Percentiles rank a stretch among this genome's conserved stretches.
These are phyloP conservation scores for Trichopoda pennipes DNA, from an alignment of 2,888 invertebrate species.

Conservation along the genomic window DNA sequence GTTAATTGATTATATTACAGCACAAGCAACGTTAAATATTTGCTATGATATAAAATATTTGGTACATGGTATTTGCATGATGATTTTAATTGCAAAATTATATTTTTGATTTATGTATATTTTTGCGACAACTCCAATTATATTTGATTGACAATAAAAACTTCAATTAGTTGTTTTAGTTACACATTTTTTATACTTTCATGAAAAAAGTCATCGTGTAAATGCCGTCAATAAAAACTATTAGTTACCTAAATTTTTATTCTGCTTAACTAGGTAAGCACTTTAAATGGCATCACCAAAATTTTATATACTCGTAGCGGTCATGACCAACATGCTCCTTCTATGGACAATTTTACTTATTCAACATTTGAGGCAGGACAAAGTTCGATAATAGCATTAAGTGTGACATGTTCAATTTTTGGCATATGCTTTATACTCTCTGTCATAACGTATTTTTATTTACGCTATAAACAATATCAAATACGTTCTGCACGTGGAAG, in stretches of 20 bases:
- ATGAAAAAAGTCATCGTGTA: too few relatives aligned
- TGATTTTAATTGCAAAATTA: too few relatives aligned
- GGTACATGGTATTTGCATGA: too few relatives aligned
- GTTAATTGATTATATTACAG: neutral
- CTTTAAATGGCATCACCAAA: conserved; percentile 85
- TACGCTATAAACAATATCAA: conserved; percentile 81
- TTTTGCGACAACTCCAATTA: too few relatives aligned
- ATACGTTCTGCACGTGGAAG: conserved; percentile 73
- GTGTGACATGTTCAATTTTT: conserved; percentile 87
- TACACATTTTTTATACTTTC: too few relatives aligned
- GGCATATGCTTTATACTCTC: conserved; percentile 84
- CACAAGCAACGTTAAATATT: too few relatives aligned
- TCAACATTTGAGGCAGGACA: conserved; percentile 77
- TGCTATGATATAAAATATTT: too few relatives aligned
- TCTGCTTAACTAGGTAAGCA: conserved; percentile 75
- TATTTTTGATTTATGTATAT: too few relatives aligned
- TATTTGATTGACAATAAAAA: neutral
- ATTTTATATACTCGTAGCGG: conserved; percentile 85
- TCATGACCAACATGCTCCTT: conserved; percentile 79
- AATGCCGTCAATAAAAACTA: too few relatives aligned
- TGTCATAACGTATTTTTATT: conserved; percentile 82
- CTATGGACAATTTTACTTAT: conserved; percentile 75
- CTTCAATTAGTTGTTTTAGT: neutral
- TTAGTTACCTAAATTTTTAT: too few relatives aligned
- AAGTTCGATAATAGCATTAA: conserved; percentile 80